A percentile compares a stretch with the other conserved stretches of the same genome.
These are phyloP conservation scores for Drosophila kanekoi DNA, from an alignment of 2,888 invertebrate genomes.

Conservation along the genomic window DNA sequence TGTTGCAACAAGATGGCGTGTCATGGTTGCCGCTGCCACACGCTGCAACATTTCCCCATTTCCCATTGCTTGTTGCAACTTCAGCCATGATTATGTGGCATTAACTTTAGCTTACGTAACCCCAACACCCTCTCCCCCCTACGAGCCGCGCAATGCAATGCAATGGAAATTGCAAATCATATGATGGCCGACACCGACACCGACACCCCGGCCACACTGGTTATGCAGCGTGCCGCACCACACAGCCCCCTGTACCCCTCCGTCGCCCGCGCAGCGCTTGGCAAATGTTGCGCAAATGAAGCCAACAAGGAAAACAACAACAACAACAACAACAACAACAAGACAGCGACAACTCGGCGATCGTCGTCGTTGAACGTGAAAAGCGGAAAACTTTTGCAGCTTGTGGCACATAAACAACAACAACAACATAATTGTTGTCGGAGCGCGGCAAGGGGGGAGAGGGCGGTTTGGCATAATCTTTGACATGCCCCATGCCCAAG, in stretches of 20 bases:
- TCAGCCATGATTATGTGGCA: conserved; percentile 81
- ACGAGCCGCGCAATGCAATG: conserved; percentile 51
- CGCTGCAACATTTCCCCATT: conserved; percentile 73
- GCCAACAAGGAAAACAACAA: conserved; percentile 67
- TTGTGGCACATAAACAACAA: conserved; percentile 67
- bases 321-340: conserved; percentile 55
- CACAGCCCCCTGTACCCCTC: background rate
- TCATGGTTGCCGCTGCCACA: conserved; percentile 46
- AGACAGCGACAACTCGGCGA: conserved; percentile 71
- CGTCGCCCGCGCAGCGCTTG: background rate
- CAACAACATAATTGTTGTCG: conserved; percentile 7
- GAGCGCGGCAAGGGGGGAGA: background rate
- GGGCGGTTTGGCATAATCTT: background rate
- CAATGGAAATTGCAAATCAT: conserved; percentile 76
- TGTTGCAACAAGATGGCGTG: conserved; percentile 71
- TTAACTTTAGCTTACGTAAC: conserved; percentile 80
- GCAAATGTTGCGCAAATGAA: conserved; percentile 74
- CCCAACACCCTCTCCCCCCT: conserved; percentile 7
- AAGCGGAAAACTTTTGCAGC: conserved; percentile 84
- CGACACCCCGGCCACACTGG: conserved; percentile 44
- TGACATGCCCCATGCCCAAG: conserved; percentile 2
- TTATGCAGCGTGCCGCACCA: conserved; percentile 4
- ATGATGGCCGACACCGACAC: conserved; percentile 65
- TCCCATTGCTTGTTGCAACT: conserved; percentile 75
- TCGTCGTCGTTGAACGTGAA: conserved; percentile 85